Evolutionary conservation across 2,113 vertebrate genomes (phyloP).

Genomic region (Lethenteron camtschaticum): DNA sequence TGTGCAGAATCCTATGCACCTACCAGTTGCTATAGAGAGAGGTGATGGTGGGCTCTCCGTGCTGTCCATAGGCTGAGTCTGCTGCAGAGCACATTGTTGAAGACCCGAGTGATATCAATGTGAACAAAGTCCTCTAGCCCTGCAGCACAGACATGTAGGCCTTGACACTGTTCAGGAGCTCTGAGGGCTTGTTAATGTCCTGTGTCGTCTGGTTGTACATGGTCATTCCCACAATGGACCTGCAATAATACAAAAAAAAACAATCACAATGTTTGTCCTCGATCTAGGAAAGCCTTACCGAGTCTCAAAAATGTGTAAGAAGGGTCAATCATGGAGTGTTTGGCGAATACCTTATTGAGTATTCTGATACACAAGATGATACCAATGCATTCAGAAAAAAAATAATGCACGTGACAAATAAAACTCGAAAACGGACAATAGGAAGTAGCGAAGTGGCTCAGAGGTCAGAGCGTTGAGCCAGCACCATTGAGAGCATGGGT

Average conservation of each 20-base stretch:
- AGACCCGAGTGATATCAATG: slow-evolving; percentile 35
- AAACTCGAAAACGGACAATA: too few species aligned
- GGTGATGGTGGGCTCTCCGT: slow-evolving; percentile 49
- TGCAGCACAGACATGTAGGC: slow-evolving; percentile 39
- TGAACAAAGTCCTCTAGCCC: slow-evolving; percentile 29
- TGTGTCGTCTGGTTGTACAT: slow-evolving; percentile 41
- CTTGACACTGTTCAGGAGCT: slow-evolving; percentile 35
- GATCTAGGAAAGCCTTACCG: too few species aligned
- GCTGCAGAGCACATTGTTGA: slow-evolving; percentile 53
- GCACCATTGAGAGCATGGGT: too few species aligned
- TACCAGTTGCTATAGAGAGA: slow-evolving; percentile 75
- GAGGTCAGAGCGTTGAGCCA: too few species aligned
- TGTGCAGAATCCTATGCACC: slow-evolving; percentile 9
- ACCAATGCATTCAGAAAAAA: too few species aligned
- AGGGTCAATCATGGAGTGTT: too few species aligned
- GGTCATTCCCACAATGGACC: slow-evolving; percentile 52
- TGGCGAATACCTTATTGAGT: too few species aligned
- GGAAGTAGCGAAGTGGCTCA: too few species aligned
- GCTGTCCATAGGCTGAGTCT: slow-evolving; percentile 52
- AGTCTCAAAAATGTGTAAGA: too few species aligned
- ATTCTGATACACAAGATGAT: too few species aligned
- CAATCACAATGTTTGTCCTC: neutral
- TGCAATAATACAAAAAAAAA: slow-evolving; percentile 16
- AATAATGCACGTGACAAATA: too few species aligned
- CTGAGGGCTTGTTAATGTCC: slow-evolving; percentile 56